Evolutionary conservation across 1,140 invertebrate species (phyloP).

Genomic region (Stegodyphus mimosarum): DNA sequence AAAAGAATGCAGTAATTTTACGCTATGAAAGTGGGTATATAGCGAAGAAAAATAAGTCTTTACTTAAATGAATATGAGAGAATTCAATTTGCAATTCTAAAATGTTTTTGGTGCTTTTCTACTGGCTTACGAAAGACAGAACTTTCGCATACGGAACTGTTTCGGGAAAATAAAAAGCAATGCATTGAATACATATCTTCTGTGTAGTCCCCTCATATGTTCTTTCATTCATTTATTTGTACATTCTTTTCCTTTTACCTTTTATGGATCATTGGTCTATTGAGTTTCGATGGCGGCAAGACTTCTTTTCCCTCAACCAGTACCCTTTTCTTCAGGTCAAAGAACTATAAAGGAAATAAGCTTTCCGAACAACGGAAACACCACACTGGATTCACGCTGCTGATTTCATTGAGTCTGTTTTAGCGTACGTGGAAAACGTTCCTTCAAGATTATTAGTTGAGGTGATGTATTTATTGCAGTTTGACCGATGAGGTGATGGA

Average conservation of each 20-base stretch:
- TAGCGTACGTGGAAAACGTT: background rate
- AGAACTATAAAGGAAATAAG: background rate
- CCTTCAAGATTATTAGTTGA: conserved; percentile 2
- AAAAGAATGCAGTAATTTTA: no score
- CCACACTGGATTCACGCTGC: no score
- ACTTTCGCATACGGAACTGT: no score
- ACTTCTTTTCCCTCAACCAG: background rate
- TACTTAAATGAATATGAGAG: no score
- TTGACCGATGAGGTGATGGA: background rate
- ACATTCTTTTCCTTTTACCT: background rate
- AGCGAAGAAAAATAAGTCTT: no score
- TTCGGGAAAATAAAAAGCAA: no score
- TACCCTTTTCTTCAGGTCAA: background rate
- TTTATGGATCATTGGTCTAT: conserved; percentile 21
- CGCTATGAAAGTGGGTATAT: no score
- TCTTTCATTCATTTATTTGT: conserved; percentile 23
- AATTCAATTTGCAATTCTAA: no score
- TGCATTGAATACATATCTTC: no score
- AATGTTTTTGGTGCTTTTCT: no score
- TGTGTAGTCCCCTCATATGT: background rate
- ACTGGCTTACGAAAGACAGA: no score
- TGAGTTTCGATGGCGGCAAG: conserved; percentile 12
- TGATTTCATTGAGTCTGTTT: background rate
- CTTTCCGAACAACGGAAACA: no score
- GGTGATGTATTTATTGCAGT: conserved; percentile 1